Evolutionary conservation across 2,888 invertebrate species (phyloP).

Genomic region (Melinopterus prodromus): DNA sequence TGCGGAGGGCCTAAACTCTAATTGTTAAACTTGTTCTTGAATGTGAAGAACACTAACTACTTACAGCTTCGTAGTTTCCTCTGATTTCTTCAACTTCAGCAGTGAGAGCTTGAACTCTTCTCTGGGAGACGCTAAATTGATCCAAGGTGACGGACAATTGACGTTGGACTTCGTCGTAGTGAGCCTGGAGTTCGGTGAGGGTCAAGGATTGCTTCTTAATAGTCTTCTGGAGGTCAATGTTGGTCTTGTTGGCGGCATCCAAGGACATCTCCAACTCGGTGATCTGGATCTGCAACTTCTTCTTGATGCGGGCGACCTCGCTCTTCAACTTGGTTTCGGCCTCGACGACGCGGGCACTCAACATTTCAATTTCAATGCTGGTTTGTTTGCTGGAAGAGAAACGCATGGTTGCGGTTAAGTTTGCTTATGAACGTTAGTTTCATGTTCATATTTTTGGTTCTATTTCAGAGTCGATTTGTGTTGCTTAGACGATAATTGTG

Average conservation of each 20-base stretch:
- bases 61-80: constrained; percentile 84
- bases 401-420: neutral
- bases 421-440: neutral
- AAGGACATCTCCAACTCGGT: constrained; percentile 96
- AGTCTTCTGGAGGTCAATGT: constrained; percentile 96
- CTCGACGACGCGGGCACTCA: constrained; percentile 93
- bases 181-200: constrained; percentile 89
- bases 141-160: constrained; percentile 95
- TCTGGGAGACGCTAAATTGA: constrained; percentile 89
- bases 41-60: constrained; percentile 46
- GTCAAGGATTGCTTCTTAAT: constrained; percentile 97
- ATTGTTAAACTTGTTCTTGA: constrained; percentile 5
- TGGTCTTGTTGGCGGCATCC: constrained; percentile 98
- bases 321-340: constrained; percentile 96
- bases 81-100: constrained; percentile 97
- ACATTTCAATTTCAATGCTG: constrained; percentile 96
- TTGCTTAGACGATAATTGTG: neutral
- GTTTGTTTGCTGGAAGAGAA: constrained; percentile 85
- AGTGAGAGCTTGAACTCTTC: constrained; percentile 89
- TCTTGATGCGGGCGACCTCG: constrained; percentile 96
- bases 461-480: neutral
- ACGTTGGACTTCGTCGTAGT: constrained; percentile 96
- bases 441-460: constrained; percentile 9
- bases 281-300: constrained; percentile 98
- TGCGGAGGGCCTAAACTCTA: constrained; percentile 79